phyloP scores from a whole-genome alignment of 2,888 invertebrate species.

The Holacanthella duospinosa region DNA sequence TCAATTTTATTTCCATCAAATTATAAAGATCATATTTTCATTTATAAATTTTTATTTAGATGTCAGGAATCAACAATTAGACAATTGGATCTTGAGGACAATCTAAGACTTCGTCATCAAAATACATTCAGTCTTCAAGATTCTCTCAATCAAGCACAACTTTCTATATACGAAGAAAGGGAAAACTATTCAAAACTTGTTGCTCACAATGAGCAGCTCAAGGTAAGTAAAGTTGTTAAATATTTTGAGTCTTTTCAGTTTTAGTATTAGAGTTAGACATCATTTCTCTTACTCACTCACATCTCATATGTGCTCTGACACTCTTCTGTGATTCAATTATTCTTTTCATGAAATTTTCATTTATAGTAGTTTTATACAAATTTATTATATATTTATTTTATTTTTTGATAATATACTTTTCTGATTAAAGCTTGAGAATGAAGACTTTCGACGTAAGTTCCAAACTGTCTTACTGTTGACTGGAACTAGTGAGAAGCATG shows the following conservation, averaged over 20 bases:
- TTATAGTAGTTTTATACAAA: no score
- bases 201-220: conserved; percentile 22
- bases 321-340: no score
- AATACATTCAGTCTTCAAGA: conserved; percentile 9
- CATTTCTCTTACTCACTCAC: no score
- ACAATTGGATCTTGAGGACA: not conserved
- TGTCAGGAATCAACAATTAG: conserved; percentile 2
- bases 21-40: no score
- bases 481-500: conserved; percentile 27
- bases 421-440: conserved; percentile 17
- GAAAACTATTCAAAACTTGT: conserved; percentile 26
- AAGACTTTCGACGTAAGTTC: conserved; percentile 26
- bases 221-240: conserved; percentile 16
- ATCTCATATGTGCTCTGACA: no score
- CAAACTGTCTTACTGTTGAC: conserved; percentile 27
- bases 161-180: conserved; percentile 22
- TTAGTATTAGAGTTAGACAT: no score
- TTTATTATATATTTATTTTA: not conserved
- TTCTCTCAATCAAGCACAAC: conserved; percentile 6
- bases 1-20: no score
- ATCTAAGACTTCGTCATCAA: not conserved
- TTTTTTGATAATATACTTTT: not conserved
- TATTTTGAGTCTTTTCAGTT: conserved; percentile 7
- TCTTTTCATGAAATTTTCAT: no score
- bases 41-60: conserved; percentile 6